Base-by-base conservation (phyloP, 2,113 vertebrate species). In the Taurulus bubalis region DNA sequence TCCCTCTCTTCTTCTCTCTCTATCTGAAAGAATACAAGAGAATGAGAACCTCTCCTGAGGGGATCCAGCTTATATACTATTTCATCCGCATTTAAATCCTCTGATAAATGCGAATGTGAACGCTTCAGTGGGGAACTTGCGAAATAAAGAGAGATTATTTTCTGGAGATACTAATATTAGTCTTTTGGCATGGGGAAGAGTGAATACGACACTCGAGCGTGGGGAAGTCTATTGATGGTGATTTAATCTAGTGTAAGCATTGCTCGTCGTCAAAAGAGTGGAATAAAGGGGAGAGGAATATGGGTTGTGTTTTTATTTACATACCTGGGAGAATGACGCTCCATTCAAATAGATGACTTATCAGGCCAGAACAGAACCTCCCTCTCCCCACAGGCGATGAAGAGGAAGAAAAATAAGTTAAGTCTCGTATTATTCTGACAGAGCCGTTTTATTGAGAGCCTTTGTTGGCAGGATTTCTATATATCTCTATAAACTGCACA, bases 51-150 rank as follows among this genome's bases (percentile, higher is more conserved):
- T 88, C 89, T 95, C 95, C 95, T 90, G 92, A 93, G 95, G 95
- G 94, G 91, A 94, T 95, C 91, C 90, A 92, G 94, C 90, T 95
- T 94, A 93, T 95, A 93, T 95, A 94, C 93, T 93, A 94, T 94
- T 95, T 95, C 94, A 95, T 95, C 93, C 93, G 64, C 93, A 85
- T 95, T 95, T 95, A 95, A 96, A 96, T 95, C 94, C 94, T 91
- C 92, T 91, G 94, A 95, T 95, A 94, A 93, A 94, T 92, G 91
- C 80, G 79, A 90, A 83, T 86, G 85, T 93, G 92, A 95, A 94
- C 91, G 94, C 91, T 89, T 93, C 91, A 90, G 87, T 87, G 76
- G 92, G 94, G 93, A 94, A 93, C 90, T 94, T 93, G 86, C 71
- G 7, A 87, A 92, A 95, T 92, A 95, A 93, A 93, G 93, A 92